Base-by-base conservation (phyloP, 2,888 invertebrate genomes). In the Acrobasis repandana region DNA sequence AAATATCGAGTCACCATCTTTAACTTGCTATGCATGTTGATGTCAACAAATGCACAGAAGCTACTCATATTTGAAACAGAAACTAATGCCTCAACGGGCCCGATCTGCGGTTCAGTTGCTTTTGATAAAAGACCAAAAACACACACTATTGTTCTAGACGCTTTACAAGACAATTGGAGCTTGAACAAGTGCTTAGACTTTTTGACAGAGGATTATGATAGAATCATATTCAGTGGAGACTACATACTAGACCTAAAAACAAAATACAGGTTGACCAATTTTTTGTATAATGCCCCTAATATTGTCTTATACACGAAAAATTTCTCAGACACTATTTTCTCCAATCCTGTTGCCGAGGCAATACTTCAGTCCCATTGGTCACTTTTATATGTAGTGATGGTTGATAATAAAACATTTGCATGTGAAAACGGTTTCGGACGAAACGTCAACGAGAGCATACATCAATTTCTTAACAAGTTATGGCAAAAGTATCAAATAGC, bases 401-500 rank as follows among this genome's bases (percentile, higher is more conserved):
- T 77, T 38, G 15, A 54, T 34, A 51, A 43, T 14, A 60, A 20
- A 20, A 58, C 56, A 11, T 77, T 67, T 38, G 63, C 56, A 61
- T 84, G 84, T 67, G 63, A 67, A 1, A 63, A 78, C 51, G 75
- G 75, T 9, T 72, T 83, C 46, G 62, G 61, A 48, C 14, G 50
- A 56, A 61, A 67, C 3, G 68, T 70, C 11, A 67, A 69, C 33
- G 38, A 43, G 6, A 16, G 61, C 2, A 66, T 77, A 10, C 71
- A 85, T 56, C 59, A 43, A 9, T 76, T 77, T 60, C 68, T 84
- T 47, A 83, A 82, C 59, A 60, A 62, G 14, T 38, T 85, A 10
- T 86, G 85, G 85, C 76, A 77, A 16, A 69, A 57, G 57, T 71
- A 70, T 63, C 68, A 65, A 60, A 68, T 75, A 10, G 68, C 75